phyloP scores from a whole-genome alignment of 2,113 vertebrate species.

The Nycticebus coucang region DNA sequence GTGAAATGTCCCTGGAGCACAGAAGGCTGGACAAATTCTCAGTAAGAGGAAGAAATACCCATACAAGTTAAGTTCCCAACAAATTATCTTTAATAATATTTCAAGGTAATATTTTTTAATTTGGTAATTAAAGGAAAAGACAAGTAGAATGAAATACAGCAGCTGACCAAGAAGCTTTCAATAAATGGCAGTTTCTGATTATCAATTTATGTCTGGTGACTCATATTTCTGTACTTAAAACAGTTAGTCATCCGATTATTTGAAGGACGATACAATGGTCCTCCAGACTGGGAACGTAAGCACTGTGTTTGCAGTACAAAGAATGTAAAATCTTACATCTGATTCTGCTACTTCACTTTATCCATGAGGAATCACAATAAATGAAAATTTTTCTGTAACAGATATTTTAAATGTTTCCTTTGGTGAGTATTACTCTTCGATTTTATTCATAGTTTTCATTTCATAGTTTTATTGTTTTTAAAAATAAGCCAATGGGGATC shows the following conservation, averaged over 20 bases:
- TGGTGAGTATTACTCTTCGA: background rate
- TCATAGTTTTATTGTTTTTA: background rate
- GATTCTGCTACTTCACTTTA: background rate
- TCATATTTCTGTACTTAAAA: background rate
- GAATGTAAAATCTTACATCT: background rate
- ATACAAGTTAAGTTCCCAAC: background rate
- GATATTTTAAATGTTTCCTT: conserved; percentile 18
- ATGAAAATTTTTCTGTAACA: background rate
- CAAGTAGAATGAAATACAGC: background rate
- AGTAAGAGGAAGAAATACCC: background rate
- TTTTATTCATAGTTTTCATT: background rate
- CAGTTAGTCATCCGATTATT: background rate
- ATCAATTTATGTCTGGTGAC: background rate
- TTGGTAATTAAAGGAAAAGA: conserved; percentile 40
- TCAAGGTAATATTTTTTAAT: background rate
- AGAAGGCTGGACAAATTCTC: background rate
- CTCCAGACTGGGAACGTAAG: background rate
- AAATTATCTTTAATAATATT: conserved; percentile 30
- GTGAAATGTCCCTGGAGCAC: background rate
- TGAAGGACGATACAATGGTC: background rate
- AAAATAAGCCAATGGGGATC: background rate
- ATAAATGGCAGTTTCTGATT: background rate
- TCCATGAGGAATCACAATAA: background rate
- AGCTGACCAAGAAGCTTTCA: background rate
- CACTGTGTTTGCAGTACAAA: background rate